Conservation (phyloP, 92 coral and sea anemone genomes). For the Porites divaricata region DNA sequence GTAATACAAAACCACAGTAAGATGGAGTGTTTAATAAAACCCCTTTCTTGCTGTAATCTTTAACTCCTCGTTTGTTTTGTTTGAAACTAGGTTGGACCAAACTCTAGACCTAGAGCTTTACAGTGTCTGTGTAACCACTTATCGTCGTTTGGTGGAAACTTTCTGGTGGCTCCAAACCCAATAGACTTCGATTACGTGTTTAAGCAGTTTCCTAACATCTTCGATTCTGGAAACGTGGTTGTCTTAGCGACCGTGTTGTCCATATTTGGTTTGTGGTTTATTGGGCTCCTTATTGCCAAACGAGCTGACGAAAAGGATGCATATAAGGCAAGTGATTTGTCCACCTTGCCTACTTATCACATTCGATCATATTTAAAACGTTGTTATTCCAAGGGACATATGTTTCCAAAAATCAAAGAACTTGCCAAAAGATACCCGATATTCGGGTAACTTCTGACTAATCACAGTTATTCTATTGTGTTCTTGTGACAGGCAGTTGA, state of each 20-base stretch:
- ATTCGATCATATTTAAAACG: too few relatives aligned
- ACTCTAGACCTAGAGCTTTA: constrained; percentile 55
- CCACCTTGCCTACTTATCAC: not conserved
- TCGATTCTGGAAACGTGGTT: constrained; percentile 82
- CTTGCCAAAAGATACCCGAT: too few relatives aligned
- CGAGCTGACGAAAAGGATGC: constrained; percentile 87
- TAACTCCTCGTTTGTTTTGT: not conserved
- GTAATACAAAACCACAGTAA: too few relatives aligned
- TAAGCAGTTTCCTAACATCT: constrained; percentile 64
- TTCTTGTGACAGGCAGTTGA: constrained; percentile 67
- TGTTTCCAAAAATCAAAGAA: too few relatives aligned
- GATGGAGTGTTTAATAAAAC: too few relatives aligned
- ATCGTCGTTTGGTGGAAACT: constrained; percentile 93
- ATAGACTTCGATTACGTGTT: constrained; percentile 90
- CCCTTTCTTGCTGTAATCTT: too few relatives aligned
- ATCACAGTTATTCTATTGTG: not conserved
- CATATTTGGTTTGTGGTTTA: constrained; percentile 80
- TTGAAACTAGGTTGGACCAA: constrained; percentile 58
- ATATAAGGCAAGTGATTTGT: constrained; percentile 63
- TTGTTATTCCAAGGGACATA: too few relatives aligned
- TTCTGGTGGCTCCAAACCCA: constrained; percentile 95
- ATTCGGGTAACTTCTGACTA: not conserved
- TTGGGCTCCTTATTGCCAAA: constrained; percentile 79
- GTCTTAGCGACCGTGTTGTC: constrained; percentile 76
- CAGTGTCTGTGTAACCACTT: constrained; percentile 93